phyloP scores from a whole-genome alignment of 2,888 invertebrate species.

The Ophraella communa region DNA sequence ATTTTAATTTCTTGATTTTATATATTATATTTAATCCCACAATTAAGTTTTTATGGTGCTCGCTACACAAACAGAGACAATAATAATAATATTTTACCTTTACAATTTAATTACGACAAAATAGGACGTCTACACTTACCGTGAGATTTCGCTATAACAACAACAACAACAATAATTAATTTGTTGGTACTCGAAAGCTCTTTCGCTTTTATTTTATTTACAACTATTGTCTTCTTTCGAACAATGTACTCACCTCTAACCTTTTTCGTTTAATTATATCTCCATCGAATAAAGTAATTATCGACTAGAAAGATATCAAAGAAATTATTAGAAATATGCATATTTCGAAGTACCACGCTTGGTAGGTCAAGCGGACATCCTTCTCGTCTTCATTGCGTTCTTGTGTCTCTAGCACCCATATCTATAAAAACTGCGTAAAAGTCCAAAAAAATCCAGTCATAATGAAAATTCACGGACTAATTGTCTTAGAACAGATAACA shows the following conservation, averaged over 20 bases:
- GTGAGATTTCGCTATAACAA: not conserved
- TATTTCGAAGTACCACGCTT: slow-evolving; percentile 24
- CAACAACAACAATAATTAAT: not conserved
- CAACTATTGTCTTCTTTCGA: slow-evolving; percentile 6
- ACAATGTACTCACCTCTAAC: slow-evolving; percentile 8
- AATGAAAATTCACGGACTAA: too few species aligned
- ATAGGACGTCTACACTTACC: not conserved
- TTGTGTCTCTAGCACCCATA: not conserved
- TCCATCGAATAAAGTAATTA: slow-evolving; percentile 11
- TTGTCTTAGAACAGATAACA: not conserved
- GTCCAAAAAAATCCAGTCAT: not conserved
- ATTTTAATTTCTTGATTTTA: too few species aligned
- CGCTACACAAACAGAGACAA: too few species aligned
- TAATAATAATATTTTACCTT: not conserved
- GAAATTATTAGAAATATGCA: slow-evolving; percentile 18
- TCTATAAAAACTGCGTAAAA: not conserved
- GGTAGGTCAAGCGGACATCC: slow-evolving; percentile 37
- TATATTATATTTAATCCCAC: too few species aligned
- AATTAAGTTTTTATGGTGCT: too few species aligned
- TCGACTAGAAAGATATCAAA: slow-evolving; percentile 13
- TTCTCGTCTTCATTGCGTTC: too few species aligned
- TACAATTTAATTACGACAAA: not conserved
- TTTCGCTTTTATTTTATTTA: slow-evolving; percentile 1
- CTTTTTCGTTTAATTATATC: slow-evolving; percentile 12
- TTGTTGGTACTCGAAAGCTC: not conserved